phyloP scores from a whole-genome alignment of 2,888 invertebrate species.

The Pammene fasciana region DNA sequence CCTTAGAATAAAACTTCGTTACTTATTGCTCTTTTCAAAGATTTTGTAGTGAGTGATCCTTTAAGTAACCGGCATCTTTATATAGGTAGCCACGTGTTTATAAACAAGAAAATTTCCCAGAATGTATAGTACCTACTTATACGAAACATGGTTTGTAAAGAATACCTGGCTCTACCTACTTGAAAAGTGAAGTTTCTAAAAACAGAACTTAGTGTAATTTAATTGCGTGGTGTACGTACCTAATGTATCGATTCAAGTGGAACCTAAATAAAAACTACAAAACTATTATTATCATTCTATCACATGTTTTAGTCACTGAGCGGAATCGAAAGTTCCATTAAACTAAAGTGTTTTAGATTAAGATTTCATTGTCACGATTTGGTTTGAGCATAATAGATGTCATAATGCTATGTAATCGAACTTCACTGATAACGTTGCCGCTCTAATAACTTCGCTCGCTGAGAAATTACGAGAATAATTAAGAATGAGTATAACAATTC shows the following conservation, averaged over 20 bases:
- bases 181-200: too few relatives aligned
- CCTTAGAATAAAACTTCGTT: neutral
- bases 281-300: neutral
- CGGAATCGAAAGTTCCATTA: slow-evolving; percentile 31
- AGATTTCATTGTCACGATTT: slow-evolving; percentile 37
- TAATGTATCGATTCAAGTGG: too few relatives aligned
- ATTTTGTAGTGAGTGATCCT: too few relatives aligned
- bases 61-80: too few relatives aligned
- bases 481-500: neutral
- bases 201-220: too few relatives aligned
- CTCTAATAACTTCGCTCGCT: slow-evolving; percentile 28
- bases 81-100: too few relatives aligned
- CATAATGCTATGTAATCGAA: slow-evolving; percentile 36
- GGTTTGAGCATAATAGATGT: slow-evolving; percentile 27
- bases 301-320: slow-evolving; percentile 11
- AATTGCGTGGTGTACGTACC: too few relatives aligned
- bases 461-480: slow-evolving; percentile 14
- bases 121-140: too few relatives aligned
- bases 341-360: slow-evolving; percentile 27
- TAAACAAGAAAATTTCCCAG: too few relatives aligned
- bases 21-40: too few relatives aligned
- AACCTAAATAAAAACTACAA: neutral
- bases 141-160: too few relatives aligned
- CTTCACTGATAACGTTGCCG: slow-evolving; percentile 16
- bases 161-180: too few relatives aligned